These are phyloP conservation scores for Dipodomys ordii DNA, from an alignment of 2,113 vertebrate species.

Conservation along the genomic window DNA sequence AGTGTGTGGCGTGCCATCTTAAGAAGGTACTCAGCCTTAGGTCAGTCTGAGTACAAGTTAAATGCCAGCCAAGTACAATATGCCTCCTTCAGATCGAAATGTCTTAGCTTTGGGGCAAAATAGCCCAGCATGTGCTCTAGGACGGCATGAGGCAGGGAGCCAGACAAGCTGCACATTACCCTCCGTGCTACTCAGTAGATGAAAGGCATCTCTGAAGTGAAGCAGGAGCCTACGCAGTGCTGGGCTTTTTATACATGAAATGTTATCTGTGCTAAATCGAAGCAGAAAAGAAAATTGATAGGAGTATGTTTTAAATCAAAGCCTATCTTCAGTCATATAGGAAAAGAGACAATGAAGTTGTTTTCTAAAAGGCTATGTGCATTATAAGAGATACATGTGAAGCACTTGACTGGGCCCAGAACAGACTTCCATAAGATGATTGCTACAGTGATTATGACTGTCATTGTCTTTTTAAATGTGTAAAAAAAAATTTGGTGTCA, in stretches of 20 bases:
- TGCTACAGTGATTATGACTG: not conserved
- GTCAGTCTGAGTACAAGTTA: not conserved
- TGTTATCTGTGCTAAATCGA: not conserved
- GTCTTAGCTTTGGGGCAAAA: not conserved
- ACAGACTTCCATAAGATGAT: not conserved
- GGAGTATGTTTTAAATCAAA: not conserved
- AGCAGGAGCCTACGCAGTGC: not conserved
- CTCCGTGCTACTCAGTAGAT: not conserved
- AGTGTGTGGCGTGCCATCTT: not conserved
- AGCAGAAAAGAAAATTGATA: slow-evolving; percentile 21
- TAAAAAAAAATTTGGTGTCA: no score
- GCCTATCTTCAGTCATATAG: not conserved
- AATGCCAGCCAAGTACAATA: not conserved
- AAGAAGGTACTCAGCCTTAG: not conserved
- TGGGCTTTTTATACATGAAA: no score
- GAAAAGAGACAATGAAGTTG: not conserved
- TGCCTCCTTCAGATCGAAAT: not conserved
- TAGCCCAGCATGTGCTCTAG: not conserved
- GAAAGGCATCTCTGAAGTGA: not conserved
- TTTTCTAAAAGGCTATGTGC: not conserved
- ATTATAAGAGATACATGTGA: not conserved
- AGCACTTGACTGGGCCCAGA: not conserved
- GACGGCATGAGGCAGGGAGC: not conserved
- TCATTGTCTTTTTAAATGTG: not conserved
- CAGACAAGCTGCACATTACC: not conserved